Conservation (phyloP, 2,113 vertebrate genomes). For the Oxyura jamaicensis region DNA sequence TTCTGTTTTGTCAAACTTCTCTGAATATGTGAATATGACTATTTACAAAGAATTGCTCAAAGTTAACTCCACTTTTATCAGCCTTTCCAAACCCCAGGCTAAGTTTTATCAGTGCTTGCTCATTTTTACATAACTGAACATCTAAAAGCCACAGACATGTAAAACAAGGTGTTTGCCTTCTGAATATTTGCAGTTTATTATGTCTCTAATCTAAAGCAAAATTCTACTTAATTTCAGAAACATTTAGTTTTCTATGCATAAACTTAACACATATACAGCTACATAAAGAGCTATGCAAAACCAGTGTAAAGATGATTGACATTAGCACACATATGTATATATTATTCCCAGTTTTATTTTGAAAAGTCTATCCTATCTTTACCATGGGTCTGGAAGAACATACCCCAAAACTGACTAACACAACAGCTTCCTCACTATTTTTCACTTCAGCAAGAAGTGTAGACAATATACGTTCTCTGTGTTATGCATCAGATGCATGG, state of each 20-base stretch:
- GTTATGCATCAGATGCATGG: neutral
- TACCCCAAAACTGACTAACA: neutral
- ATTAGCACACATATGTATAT: neutral
- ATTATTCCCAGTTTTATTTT: neutral
- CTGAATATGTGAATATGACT: fast-evolving
- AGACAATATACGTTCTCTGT: neutral
- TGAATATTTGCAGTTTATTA: neutral
- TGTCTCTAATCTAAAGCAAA: neutral
- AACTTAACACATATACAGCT: neutral
- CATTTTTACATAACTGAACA: neutral
- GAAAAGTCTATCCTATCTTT: neutral
- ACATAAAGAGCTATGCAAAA: neutral
- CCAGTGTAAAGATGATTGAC: neutral
- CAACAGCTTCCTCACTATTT: slow-evolving; percentile 12
- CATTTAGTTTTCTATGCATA: neutral
- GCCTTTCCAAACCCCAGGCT: neutral
- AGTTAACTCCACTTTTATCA: neutral
- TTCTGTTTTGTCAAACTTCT: neutral
- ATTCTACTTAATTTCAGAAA: neutral
- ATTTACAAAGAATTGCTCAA: neutral
- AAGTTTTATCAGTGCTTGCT: neutral
- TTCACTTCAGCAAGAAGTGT: slow-evolving; percentile 19
- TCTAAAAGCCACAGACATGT: neutral
- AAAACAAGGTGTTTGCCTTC: neutral
- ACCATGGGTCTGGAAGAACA: neutral